These are phyloP conservation scores for Atrina japonica DNA, from an alignment of 2,888 invertebrate genomes.

Conservation along the genomic window DNA sequence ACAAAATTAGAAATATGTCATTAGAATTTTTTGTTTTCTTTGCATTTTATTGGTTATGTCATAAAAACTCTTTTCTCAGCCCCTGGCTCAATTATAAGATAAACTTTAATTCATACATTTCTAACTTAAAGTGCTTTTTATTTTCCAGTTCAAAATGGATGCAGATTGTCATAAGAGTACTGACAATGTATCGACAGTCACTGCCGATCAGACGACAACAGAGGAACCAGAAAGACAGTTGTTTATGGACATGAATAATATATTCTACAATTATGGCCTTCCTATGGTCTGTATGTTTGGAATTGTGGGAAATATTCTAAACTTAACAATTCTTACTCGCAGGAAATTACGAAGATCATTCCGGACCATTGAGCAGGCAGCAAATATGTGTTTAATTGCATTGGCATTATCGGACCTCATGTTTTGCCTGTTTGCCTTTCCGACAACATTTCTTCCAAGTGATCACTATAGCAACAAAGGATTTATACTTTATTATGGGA, in stretches of 20 bases:
- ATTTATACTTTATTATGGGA: conserved; percentile 69
- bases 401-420: conserved; percentile 90
- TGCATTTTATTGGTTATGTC: too few species aligned
- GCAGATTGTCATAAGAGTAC: too few species aligned
- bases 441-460: conserved; percentile 79
- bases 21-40: too few species aligned
- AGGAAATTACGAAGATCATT: conserved; percentile 74
- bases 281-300: conserved; percentile 88
- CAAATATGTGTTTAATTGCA: conserved; percentile 88
- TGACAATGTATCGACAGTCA: too few species aligned
- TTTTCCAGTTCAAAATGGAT: too few species aligned
- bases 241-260: conserved; percentile 53
- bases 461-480: conserved; percentile 84
- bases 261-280: conserved; percentile 81
- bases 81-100: too few species aligned
- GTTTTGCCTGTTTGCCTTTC: conserved; percentile 83
- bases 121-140: too few species aligned
- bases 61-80: too few species aligned
- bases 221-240: too few species aligned
- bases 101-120: too few species aligned
- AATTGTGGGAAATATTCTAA: conserved; percentile 89
- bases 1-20: too few species aligned
- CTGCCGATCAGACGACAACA: too few species aligned
- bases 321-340: conserved; percentile 88
- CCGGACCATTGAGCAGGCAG: conserved; percentile 89